Percentiles rank a stretch among this genome's conserved stretches.
phyloP scores from a whole-genome alignment of 1,140 invertebrate genomes.

The Diorhabda carinulata region DNA sequence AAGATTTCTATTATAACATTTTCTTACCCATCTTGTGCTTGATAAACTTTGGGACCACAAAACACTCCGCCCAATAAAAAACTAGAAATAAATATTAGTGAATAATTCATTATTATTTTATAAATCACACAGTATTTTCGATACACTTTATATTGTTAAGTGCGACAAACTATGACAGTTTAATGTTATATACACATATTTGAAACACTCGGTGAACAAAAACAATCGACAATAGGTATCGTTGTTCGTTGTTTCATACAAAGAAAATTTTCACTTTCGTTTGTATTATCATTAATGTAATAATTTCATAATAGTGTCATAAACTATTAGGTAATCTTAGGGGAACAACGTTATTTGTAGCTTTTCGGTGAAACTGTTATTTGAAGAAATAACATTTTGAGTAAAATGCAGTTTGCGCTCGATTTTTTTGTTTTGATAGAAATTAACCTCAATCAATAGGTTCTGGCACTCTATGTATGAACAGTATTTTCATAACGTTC shows the following conservation, averaged over 20 bases:
- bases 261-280: constrained; percentile 30
- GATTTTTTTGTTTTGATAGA: too few relatives aligned
- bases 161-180: constrained; percentile 2
- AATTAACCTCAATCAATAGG: too few relatives aligned
- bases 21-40: background rate
- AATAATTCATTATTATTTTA: constrained; percentile 14
- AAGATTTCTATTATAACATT: background rate
- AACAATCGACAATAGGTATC: constrained; percentile 28
- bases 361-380: too few relatives aligned
- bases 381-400: too few relatives aligned
- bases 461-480: too few relatives aligned
- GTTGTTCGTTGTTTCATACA: constrained; percentile 17
- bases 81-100: background rate
- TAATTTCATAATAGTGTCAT: background rate
- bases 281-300: background rate
- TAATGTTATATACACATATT: constrained; percentile 22
- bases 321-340: background rate
- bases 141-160: background rate
- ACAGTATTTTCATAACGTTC: too few relatives aligned
- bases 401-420: too few relatives aligned
- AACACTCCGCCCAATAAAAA: background rate
- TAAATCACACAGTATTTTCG: background rate
- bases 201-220: constrained; percentile 24
- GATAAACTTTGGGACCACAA: background rate
- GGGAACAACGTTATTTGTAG: background rate